phyloP scores from a whole-genome alignment of 1,140 invertebrate genomes.

The Sweltsa coloradensis region DNA sequence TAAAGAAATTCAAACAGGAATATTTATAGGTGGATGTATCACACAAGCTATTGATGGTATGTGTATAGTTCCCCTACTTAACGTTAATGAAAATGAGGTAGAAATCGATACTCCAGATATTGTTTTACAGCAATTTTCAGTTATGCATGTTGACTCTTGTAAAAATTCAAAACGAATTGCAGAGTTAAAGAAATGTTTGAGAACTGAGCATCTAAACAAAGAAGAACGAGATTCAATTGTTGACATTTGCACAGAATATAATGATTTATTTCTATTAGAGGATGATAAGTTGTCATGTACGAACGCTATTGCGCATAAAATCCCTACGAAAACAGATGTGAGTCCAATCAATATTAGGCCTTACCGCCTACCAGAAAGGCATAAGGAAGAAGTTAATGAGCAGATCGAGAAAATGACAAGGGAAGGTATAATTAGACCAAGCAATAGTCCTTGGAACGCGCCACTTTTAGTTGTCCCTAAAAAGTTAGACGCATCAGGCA shows the following conservation, averaged over 20 bases:
- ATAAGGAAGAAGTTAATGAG: slow-evolving; percentile 27
- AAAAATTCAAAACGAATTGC: background rate
- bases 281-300: slow-evolving; percentile 11
- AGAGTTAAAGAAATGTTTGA: background rate
- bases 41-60: background rate
- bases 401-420: slow-evolving; percentile 30
- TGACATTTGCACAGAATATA: background rate
- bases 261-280: background rate
- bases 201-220: background rate
- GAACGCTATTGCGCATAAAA: slow-evolving; percentile 19
- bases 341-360: slow-evolving; percentile 21
- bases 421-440: slow-evolving; percentile 27
- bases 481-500: slow-evolving; percentile 24
- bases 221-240: background rate
- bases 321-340: slow-evolving; percentile 14
- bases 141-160: background rate
- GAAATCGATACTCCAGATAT: background rate
- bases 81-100: background rate
- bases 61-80: background rate
- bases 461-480: slow-evolving; percentile 12
- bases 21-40: background rate
- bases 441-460: slow-evolving; percentile 13
- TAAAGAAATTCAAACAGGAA: background rate
- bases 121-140: background rate
- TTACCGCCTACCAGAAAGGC: slow-evolving; percentile 25